Evolutionary conservation across 2,113 vertebrate species (phyloP), one percentile per base, ranked within the genome.

Genomic region (Gopherus evgoodei): DNA sequence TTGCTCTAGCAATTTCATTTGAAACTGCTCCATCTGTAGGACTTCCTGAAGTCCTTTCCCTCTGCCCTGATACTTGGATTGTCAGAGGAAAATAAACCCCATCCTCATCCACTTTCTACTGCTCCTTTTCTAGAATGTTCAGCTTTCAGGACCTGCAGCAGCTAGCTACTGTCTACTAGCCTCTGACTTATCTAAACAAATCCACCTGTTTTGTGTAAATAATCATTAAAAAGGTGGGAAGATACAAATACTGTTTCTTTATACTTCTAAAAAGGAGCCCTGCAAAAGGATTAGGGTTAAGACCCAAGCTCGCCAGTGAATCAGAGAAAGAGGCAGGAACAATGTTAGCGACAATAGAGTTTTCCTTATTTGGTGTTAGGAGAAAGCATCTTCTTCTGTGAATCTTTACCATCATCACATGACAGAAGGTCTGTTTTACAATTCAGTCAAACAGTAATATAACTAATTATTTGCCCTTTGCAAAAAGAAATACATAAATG

Each of bases 391-490:
- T 94, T 44, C 38, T 87, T 13, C 88, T 95, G 56, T 86, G 82
- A 91, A 86, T 92, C 83, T 88, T 90, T 91, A 50, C 49, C 72
- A 87, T 19, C 83, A 54, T 86, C 78, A 88, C 5, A 21, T 14
- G 89, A 57, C 21, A 96, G n/a, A 91, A 93, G 92, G 92, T 13
- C 29, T 80, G 57, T 54, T 93, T 93, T 88, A 83, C 85, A 81
- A 80, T 94, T 95, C 91, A 81, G 6, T 84, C 88, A 80, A 42
- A 53, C 52, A 93, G 31, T 35, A 47, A 16, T 81, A 24, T 83
- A 95, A 95, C 84, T 86, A 92, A 96, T 98, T 90, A 90, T 81
- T 97, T 96, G 81, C 89, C 85, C 86, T 97, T 98, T 98, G 69
- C 29, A 90, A 94, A 95, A 95, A 81, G 89, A 94, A 93, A 95